phyloP scores from a whole-genome alignment of 2,797 vertebrate genomes.

The Tinamus major region DNA sequence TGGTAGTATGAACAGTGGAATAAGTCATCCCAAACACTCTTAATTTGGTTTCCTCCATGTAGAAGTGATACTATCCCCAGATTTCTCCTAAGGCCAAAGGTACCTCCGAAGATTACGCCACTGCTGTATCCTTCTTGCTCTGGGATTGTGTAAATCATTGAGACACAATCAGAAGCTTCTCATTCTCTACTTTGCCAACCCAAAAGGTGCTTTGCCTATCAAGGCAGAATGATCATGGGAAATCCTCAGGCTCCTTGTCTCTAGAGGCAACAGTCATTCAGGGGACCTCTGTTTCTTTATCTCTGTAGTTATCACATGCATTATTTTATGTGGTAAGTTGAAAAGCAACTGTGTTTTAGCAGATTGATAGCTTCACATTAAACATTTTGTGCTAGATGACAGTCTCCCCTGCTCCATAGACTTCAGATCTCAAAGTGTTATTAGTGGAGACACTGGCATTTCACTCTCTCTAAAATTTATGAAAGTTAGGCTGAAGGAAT shows the following conservation, averaged over 20 bases:
- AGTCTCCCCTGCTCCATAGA: neutral
- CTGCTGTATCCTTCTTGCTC: neutral
- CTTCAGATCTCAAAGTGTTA: neutral
- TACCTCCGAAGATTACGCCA: neutral
- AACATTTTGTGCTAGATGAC: neutral
- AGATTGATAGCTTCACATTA: neutral
- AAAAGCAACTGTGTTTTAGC: neutral
- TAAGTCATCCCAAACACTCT: neutral
- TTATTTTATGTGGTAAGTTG: neutral
- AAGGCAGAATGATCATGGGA: neutral
- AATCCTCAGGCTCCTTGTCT: neutral
- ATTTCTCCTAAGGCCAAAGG: neutral
- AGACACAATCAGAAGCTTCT: neutral
- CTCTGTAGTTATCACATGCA: fast-evolving
- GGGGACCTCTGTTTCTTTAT: neutral
- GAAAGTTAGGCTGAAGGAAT: neutral
- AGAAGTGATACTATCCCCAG: neutral
- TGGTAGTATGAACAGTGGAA: neutral
- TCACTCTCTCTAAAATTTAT: neutral
- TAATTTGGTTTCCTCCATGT: neutral
- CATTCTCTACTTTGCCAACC: neutral
- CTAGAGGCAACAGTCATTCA: neutral
- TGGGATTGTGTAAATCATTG: neutral
- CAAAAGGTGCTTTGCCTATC: neutral
- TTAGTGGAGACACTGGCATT: neutral